phyloP scores from a whole-genome alignment of 2,888 invertebrate genomes.

The Metacarcinus magister region DNA sequence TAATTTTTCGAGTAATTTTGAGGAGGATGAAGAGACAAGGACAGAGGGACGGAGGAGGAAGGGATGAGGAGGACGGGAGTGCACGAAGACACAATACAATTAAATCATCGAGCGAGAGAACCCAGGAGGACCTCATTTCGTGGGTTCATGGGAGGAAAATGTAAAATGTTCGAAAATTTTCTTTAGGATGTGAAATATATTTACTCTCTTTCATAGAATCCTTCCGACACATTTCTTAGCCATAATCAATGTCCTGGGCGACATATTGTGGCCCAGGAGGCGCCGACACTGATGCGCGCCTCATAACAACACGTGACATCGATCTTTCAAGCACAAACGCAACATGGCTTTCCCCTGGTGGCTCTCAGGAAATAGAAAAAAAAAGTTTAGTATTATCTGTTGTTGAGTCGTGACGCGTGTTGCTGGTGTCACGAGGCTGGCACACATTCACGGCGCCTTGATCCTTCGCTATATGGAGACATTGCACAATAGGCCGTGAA shows the following conservation, averaged over 20 bases:
- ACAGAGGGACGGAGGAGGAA: neutral
- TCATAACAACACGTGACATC: neutral
- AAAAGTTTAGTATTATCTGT: neutral
- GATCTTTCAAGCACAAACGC: neutral
- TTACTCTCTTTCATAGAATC: neutral
- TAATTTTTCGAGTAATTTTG: neutral
- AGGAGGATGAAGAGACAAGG: neutral
- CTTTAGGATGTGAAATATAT: neutral
- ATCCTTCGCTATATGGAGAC: neutral
- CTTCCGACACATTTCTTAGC: neutral
- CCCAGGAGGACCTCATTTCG: neutral
- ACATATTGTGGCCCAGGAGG: neutral
- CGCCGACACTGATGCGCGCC: slow-evolving; percentile 11
- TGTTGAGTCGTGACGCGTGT: neutral
- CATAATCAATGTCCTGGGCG: slow-evolving; percentile 1
- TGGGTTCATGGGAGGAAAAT: neutral
- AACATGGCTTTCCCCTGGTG: neutral
- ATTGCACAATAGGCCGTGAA: neutral
- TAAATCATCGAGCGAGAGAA: neutral
- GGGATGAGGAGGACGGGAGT: neutral
- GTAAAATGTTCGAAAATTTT: neutral
- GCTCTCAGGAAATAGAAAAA: neutral
- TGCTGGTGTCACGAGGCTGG: neutral
- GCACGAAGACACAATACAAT: neutral
- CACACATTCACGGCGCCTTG: neutral